Conservation (phyloP, 2,888 invertebrate species). For the Chirona hameri region DNA sequence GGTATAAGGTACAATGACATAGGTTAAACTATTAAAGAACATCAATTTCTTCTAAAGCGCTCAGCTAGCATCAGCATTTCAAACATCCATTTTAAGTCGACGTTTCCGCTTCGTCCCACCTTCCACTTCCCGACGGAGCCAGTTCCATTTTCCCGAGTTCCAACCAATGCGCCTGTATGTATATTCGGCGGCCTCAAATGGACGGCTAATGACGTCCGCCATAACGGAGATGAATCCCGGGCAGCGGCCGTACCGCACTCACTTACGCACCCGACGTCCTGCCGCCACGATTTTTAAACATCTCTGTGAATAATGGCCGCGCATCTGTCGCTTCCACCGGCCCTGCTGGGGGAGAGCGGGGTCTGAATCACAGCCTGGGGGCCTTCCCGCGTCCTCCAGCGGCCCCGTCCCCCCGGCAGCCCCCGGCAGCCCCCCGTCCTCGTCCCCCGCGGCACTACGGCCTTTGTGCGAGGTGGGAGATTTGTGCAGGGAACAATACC, state of each 20-base stretch:
- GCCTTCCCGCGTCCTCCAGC: background rate
- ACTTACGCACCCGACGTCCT: background rate
- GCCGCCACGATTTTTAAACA: background rate
- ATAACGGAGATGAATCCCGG: background rate
- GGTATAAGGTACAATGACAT: no score
- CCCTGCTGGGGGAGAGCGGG: background rate
- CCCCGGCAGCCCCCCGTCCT: background rate
- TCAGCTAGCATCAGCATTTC: no score
- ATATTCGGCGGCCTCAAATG: no score
- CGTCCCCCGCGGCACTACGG: background rate
- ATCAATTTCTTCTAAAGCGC: no score
- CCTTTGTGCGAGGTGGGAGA: slow-evolving; percentile 9
- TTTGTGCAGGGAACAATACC: slow-evolving; percentile 1
- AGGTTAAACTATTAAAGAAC: no score
- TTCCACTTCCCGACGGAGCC: no score
- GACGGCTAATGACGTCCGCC: background rate
- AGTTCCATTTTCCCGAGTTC: no score
- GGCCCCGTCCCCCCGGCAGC: no score
- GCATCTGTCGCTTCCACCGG: slow-evolving; percentile 1
- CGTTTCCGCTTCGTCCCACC: no score
- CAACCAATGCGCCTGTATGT: no score
- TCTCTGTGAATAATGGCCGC: background rate
- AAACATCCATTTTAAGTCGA: no score
- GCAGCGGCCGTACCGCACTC: background rate
- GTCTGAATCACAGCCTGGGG: background rate